These are phyloP conservation scores for Rugalucina vietnamica DNA, from an alignment of 2,888 invertebrate species.

Conservation along the genomic window DNA sequence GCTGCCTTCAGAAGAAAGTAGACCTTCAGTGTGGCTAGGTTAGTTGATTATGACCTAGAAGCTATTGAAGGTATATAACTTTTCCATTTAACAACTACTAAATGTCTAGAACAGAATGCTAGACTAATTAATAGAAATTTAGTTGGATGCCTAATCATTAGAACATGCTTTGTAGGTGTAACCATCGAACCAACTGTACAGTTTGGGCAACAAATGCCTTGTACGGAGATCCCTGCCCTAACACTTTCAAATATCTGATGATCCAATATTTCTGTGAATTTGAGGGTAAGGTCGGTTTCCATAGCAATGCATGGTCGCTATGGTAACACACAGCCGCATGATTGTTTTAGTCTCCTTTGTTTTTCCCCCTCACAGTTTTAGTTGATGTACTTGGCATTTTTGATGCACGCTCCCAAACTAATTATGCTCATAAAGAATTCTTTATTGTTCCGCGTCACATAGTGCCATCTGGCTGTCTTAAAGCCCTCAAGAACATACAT, in stretches of 20 bases:
- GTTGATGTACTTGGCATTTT: background rate
- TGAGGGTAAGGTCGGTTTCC: slow-evolving; percentile 33
- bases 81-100: no score
- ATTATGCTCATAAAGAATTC: background rate
- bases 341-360: slow-evolving; percentile 9
- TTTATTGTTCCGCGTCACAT: no score
- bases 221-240: slow-evolving; percentile 73
- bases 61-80: no score
- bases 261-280: slow-evolving; percentile 40
- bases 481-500: no score
- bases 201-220: slow-evolving; percentile 57
- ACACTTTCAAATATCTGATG: slow-evolving; percentile 75
- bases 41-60: no score
- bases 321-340: background rate
- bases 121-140: no score
- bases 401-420: background rate
- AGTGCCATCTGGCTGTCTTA: no score
- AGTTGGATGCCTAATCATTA: no score
- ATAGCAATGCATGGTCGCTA: slow-evolving; percentile 26
- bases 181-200: slow-evolving; percentile 48
- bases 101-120: no score
- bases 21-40: no score
- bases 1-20: no score
- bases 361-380: background rate
- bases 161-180: slow-evolving; percentile 62